Conservation (phyloP, 2,113 vertebrate genomes). For the Clinocottus analis region DNA sequence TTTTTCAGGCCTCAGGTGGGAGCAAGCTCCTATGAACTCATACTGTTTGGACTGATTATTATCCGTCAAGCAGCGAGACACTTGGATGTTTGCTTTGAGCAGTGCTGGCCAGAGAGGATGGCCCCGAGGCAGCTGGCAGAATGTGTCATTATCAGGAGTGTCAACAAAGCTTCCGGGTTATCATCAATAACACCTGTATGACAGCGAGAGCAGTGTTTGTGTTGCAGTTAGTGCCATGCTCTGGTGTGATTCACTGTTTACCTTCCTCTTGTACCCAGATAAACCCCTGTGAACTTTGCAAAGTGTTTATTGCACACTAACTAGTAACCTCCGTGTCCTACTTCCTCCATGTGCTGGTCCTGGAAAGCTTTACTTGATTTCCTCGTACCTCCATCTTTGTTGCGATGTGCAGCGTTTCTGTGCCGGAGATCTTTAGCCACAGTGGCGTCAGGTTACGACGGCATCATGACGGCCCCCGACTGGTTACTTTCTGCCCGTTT, state of each 20-base stretch:
- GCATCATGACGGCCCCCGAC: background rate
- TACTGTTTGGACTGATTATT: slow-evolving; percentile 62
- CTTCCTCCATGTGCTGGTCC: background rate
- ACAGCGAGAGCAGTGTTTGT: slow-evolving; percentile 38
- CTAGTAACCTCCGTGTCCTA: background rate
- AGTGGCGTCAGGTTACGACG: background rate
- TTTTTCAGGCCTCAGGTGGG: slow-evolving; percentile 57
- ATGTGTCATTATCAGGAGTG: slow-evolving; percentile 67
- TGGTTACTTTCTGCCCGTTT: background rate
- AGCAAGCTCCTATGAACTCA: slow-evolving; percentile 40
- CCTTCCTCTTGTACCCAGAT: slow-evolving; percentile 51
- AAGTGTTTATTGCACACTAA: slow-evolving; percentile 46
- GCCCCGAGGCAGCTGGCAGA: slow-evolving; percentile 52
- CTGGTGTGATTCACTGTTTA: slow-evolving; percentile 56
- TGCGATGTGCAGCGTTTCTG: background rate
- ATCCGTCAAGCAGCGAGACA: slow-evolving; percentile 62
- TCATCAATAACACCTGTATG: slow-evolving; percentile 68
- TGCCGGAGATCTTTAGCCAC: background rate
- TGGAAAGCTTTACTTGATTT: slow-evolving; percentile 6
- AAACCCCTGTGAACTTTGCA: slow-evolving; percentile 42
- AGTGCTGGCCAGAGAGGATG: slow-evolving; percentile 39
- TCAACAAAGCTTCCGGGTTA: slow-evolving; percentile 66
- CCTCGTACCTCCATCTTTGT: background rate
- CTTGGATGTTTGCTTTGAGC: slow-evolving; percentile 70
- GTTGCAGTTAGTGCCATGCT: slow-evolving; percentile 40